Base-by-base conservation (phyloP, 2,113 vertebrate species). In the Triplophysa rosa region DNA sequence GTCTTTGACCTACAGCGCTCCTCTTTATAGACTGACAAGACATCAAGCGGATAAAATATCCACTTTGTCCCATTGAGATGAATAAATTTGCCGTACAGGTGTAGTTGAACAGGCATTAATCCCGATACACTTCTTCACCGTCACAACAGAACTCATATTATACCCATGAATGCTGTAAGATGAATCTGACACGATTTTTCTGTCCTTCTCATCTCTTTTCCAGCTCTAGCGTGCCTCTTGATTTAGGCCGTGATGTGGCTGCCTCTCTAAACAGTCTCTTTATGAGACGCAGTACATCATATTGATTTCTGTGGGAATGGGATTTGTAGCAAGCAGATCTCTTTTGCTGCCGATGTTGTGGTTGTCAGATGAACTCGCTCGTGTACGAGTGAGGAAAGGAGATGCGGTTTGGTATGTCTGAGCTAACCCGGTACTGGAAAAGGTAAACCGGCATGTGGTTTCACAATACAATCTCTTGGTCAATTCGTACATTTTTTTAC, bases 221-320 rank as follows among this genome's bases (percentile, higher is more conserved):
- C 21, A 85, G 87, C 86, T 89, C 83, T 82, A 83, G 83, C 83
- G 80, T 67, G 65, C 72, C 84, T 90, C 90, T 89, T 90, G 89
- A 90, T 92, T 90, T 88, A 82, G 84, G 40, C 89, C 67, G 80
- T 88, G 85, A 88, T 91, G 86, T 87, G 63, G 86, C 80, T 85
- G 82, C 86, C 85, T 88, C 78, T 82, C 76, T 85, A 87, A 88
- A 91, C 88, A 89, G 88, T 85, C 84, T 88, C 86, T 89, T 87
- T 87, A 83, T 77, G 77, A 79, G 82, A 82, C 83, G 71, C 76
- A 75, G 84, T 87, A 84, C 84, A 88, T 87, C 83, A 84, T 84
- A 90, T 86, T 86, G 89, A 90, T 91, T 90, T 89, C 85, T 89
- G 81, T 85, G 85, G 88, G 90, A 88, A 88, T 86, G 85, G 87